These are phyloP conservation scores for Catocala fraxini DNA, from an alignment of 2,888 invertebrate genomes.

Conservation along the genomic window DNA sequence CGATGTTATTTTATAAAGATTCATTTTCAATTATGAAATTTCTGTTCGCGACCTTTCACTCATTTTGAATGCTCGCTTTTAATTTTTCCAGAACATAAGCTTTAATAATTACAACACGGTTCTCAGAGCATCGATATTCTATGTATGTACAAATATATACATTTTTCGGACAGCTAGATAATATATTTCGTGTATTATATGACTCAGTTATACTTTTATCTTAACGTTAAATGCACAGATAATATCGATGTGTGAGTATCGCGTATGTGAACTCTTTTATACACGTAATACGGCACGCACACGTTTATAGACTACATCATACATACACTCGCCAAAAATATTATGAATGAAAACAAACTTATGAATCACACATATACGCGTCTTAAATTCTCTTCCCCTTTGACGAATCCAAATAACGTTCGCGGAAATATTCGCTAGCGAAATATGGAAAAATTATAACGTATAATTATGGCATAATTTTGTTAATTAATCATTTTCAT, in stretches of 20 bases:
- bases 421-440: no score
- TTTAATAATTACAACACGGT: conserved; percentile 28
- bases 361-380: no score
- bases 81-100: conserved; percentile 20
- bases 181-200: no score
- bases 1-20: no score
- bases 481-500: no score
- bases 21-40: background rate
- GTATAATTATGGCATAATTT: no score
- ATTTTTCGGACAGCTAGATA: no score
- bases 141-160: background rate
- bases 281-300: conserved; percentile 30
- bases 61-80: conserved; percentile 10
- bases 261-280: conserved; percentile 13
- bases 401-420: no score
- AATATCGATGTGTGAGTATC: conserved; percentile 17
- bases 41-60: conserved; percentile 18
- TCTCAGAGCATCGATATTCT: conserved; percentile 11
- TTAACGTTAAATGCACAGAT: background rate
- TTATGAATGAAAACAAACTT: no score
- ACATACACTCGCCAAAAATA: background rate
- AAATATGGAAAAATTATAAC: no score
- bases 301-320: conserved; percentile 18
- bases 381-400: no score
- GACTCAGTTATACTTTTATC: no score